phyloP scores from a whole-genome alignment of 2,113 vertebrate species.

The Salminus brasiliensis region DNA sequence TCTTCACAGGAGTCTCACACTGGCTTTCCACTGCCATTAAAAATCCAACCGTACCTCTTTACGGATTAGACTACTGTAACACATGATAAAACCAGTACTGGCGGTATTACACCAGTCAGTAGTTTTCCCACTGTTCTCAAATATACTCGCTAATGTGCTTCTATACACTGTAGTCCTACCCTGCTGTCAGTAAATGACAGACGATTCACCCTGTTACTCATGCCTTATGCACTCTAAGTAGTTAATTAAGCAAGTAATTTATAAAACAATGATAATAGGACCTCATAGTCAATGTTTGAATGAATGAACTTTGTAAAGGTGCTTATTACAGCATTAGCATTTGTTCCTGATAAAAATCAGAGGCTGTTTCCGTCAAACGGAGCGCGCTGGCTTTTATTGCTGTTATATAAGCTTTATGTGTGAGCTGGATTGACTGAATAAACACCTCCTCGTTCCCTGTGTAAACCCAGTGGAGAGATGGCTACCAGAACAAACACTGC shows the following conservation, averaged over 20 bases:
- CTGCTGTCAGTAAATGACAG: no score
- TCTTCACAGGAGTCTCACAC: background rate
- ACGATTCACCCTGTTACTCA: no score
- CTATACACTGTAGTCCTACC: no score
- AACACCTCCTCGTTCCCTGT: slow-evolving; percentile 28
- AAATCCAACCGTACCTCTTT: no score
- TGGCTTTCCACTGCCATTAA: background rate
- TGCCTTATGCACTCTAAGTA: no score
- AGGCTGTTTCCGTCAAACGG: background rate
- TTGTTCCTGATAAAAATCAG: background rate
- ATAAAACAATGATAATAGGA: no score
- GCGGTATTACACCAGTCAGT: no score
- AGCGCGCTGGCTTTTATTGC: background rate
- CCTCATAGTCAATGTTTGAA: background rate
- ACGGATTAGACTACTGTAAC: no score
- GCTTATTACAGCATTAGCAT: background rate
- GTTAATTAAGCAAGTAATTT: no score
- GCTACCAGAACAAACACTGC: slow-evolving; percentile 21
- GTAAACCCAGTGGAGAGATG: slow-evolving; percentile 23
- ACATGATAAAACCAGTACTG: no score
- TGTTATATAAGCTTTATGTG: background rate
- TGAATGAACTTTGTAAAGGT: background rate
- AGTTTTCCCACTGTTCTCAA: no score
- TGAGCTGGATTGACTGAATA: slow-evolving; percentile 28
- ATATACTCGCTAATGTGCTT: no score